Base-by-base conservation (phyloP, 30 jellyfish, hydroid and myxozoan genomes). In the Sanderia malayensis region DNA sequence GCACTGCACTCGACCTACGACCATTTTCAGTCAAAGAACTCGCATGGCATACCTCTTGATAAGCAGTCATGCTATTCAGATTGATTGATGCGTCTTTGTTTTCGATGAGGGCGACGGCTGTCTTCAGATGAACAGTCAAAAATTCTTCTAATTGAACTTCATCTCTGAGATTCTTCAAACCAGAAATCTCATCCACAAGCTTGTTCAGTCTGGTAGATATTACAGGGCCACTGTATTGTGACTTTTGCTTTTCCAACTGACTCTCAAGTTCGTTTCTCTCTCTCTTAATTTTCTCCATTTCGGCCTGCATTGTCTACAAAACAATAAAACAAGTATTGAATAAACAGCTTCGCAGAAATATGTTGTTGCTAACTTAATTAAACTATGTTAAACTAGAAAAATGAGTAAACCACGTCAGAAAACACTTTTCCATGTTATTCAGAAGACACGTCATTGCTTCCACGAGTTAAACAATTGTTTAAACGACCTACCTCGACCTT, bases 101-200 rank as follows among this genome's bases (percentile, higher is more conserved):
- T 2, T 81, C 58, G 31, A 78, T 9, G 21, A 70, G 41, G 17
- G 26, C 69, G 23, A 78, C 76, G 0, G 77, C 89, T 18, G 59
- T 65, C 23, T 78, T 78, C 13, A 78, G 46, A 0, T 44, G 37
- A 22, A 82, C 75, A 44, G 21, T 30, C 68, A 47, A 55, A 3
- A 60, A 31, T 3, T 46, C 82, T 22, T 53, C 82, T 30, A 78
- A 1, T 49, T 70, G 31, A 67, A 78, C 31, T 8, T 78, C 82
- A 9, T 33, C 61, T 27, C 89, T 31, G 0, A 78, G 46, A 8
- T 57, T 26, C 59, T 66, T 64, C 47, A 78, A 30, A 17, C 73
- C 46, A 4, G 73, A 29, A 0, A 78, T 69, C 26, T 78, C 74
- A 1, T 66, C 76, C 1, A 22, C 31, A 57, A 78, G 27, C 1